phyloP scores from a whole-genome alignment of 2,113 vertebrate species.

The Gnathonemus longibarbis region DNA sequence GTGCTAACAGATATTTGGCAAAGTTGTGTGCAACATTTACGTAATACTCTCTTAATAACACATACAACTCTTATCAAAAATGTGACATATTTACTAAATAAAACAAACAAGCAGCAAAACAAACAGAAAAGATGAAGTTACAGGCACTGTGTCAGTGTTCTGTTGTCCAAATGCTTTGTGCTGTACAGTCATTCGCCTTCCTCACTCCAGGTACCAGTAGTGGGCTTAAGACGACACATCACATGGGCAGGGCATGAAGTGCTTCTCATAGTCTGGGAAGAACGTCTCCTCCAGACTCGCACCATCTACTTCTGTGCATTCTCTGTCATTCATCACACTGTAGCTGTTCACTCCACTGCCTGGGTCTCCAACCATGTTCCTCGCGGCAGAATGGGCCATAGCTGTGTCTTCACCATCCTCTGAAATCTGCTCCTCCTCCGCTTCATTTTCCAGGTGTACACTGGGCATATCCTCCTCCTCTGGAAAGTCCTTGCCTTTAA shows the following conservation, averaged over 20 bases:
- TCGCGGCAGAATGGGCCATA: background rate
- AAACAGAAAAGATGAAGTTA: background rate
- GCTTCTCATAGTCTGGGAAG: constrained; percentile 51
- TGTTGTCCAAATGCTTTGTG: background rate
- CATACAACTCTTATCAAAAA: background rate
- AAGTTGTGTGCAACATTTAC: background rate
- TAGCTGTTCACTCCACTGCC: constrained; percentile 35
- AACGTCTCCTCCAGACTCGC: constrained; percentile 22
- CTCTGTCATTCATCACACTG: constrained; percentile 52
- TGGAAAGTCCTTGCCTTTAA: background rate
- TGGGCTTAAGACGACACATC: constrained; percentile 31
- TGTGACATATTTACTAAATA: background rate
- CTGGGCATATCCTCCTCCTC: background rate
- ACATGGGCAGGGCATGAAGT: constrained; percentile 50
- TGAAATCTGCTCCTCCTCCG: background rate
- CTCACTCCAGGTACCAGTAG: background rate
- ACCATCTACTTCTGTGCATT: constrained; percentile 15
- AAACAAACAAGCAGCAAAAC: background rate
- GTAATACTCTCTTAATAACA: background rate
- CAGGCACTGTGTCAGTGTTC: background rate
- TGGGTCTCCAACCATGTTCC: background rate
- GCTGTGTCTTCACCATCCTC: background rate
- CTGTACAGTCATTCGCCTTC: background rate
- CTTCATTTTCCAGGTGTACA: background rate
- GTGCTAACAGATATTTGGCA: background rate